Conservation (phyloP, 2,888 invertebrate species). For the Galeopsomyia nigrocyanea region DNA sequence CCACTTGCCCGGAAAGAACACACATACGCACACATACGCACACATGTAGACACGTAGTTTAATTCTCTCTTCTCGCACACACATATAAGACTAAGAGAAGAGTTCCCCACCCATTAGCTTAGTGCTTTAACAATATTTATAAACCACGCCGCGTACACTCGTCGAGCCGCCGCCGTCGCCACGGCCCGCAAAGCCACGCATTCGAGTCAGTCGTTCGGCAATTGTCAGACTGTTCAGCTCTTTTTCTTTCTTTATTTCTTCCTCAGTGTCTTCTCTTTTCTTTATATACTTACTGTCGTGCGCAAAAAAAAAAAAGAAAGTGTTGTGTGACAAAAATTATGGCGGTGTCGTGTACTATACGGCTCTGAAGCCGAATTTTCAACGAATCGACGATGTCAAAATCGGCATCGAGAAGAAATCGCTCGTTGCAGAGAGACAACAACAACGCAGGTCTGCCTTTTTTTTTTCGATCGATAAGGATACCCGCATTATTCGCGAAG, state of each 20-base stretch:
- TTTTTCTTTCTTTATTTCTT: too few species aligned
- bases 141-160: conserved; percentile 53
- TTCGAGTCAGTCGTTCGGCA: conserved; percentile 19
- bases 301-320: conserved; percentile 5
- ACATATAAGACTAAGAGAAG: background rate
- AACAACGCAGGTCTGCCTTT: conserved; percentile 46
- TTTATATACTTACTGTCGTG: background rate
- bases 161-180: conserved; percentile 2
- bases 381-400: conserved; percentile 29
- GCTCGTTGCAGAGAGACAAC: conserved; percentile 48
- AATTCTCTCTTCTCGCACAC: background rate
- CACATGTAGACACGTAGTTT: too few species aligned
- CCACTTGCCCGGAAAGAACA: too few species aligned
- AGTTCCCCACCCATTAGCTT: conserved; percentile 21
- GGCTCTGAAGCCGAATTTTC: background rate
- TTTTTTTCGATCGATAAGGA: conserved; percentile 2
- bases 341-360: background rate
- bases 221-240: conserved; percentile 17
- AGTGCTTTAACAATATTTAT: conserved; percentile 60
- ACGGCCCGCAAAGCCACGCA: conserved; percentile 23
- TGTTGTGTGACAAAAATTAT: background rate
- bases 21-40: too few species aligned
- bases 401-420: conserved; percentile 48
- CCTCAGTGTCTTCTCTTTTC: background rate
- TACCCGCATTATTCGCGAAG: too few species aligned